Base-by-base conservation (phyloP, 2,888 invertebrate species). In the Lasioglossum pauxillum region DNA sequence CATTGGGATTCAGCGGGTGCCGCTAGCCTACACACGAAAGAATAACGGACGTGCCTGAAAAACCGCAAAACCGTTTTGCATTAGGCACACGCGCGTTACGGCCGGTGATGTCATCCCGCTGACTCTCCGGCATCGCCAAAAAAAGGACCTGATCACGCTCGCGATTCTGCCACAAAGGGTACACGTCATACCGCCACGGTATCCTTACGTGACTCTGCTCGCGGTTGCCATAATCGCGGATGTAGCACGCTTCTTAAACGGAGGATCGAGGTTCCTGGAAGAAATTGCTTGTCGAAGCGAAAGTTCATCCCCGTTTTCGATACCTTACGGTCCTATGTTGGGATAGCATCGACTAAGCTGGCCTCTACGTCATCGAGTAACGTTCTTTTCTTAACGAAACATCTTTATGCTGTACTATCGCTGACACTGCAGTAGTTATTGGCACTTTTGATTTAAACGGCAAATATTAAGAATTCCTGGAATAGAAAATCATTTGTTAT, bases 51-150 rank as follows among this genome's bases (percentile, higher is more conserved):
- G 84, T 82, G 84, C 57, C 38, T 64, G 84, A 85, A 88, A 67
- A 85, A 93, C 92, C 91, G 92, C 90, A 92, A 92, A 91, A 91
- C 90, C 89, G 90, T 92, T 93, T 93, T 89, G 89, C 91, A 93
- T 93, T 85, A 88, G 88, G 80, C 84, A 83, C 92, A 93, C 91
- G 92, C 85, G 83, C 53, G 53, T 88, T 86, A 82, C 84, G 84
- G 82, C 72, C 80, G 89, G 75, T 93, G 93, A 93, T 91, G 92
- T 93, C 93, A 93, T 75, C 83, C 75, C 69, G 84, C 80, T 84
- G 75, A 80, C 86, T 67, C 81, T 72, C 53, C 10, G 10, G 75
- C 35, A 31, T 64, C 5, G 60, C 85, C 91, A 71, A 91, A 90
- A 89, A 84, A 83, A 88, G 80, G 80, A 72, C 35, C 75, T n/a